Conservation (phyloP, 1,140 invertebrate genomes). For the Heliconius melpomene region DNA sequence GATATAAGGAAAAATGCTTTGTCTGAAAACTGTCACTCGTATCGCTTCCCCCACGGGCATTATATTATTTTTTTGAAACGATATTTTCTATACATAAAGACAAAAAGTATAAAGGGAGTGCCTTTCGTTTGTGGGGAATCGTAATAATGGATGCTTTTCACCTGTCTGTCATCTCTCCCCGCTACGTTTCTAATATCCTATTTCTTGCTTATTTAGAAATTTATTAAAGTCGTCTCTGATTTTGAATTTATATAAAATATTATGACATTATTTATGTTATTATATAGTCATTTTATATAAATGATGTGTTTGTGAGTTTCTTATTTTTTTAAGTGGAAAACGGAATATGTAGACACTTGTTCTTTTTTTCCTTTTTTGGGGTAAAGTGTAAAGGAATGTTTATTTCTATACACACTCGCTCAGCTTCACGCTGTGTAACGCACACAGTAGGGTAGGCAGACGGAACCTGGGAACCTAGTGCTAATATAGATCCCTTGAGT, state of each 20-base stretch:
- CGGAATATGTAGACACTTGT: too few relatives aligned
- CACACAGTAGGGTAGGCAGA: too few relatives aligned
- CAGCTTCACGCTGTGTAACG: too few relatives aligned
- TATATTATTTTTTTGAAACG: conserved; percentile 44
- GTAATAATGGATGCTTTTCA: conserved; percentile 51
- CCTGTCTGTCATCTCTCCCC: conserved; percentile 37
- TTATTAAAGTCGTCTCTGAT: conserved; percentile 32
- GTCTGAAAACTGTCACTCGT: conserved; percentile 43
- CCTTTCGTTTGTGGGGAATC: conserved; percentile 42
- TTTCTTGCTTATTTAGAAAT: conserved; percentile 42
- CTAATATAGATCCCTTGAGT: too few relatives aligned
- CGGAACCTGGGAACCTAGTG: too few relatives aligned
- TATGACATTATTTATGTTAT: neutral
- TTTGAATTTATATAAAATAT: conserved; percentile 25
- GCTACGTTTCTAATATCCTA: conserved; percentile 42
- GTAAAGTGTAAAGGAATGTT: too few relatives aligned
- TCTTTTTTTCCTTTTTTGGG: too few relatives aligned
- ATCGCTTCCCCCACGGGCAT: conserved; percentile 36
- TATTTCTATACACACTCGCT: too few relatives aligned
- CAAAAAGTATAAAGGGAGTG: conserved; percentile 40
- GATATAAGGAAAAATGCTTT: conserved; percentile 44
- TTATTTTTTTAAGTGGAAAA: too few relatives aligned
- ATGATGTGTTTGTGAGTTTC: too few relatives aligned
- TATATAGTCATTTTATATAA: too few relatives aligned
- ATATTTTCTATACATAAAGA: conserved; percentile 41